These are phyloP conservation scores for Danionella cerebrum DNA, from an alignment of 2,113 vertebrate species.

Conservation along the genomic window DNA sequence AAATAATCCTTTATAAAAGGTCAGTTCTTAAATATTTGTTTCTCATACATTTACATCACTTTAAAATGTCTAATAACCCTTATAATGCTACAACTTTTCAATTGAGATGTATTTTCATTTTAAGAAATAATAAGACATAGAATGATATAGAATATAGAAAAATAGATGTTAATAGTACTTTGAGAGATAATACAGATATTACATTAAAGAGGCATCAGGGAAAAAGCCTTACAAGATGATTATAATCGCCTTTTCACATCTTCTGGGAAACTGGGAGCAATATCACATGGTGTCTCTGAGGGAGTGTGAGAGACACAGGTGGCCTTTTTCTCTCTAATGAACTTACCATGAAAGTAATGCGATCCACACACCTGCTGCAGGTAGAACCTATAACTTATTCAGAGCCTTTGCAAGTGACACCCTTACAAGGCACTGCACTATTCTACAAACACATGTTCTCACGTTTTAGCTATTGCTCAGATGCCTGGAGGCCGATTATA, in stretches of 20 bases:
- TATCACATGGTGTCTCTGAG: neutral
- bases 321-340: slow-evolving; percentile 60
- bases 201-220: no score
- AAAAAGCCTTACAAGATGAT: neutral
- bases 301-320: slow-evolving; percentile 55
- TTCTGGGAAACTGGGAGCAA: neutral
- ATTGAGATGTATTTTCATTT: no score
- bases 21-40: no score
- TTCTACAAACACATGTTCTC: slow-evolving; percentile 44
- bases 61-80: no score
- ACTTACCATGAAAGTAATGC: slow-evolving; percentile 53
- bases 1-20: no score
- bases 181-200: no score
- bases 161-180: no score
- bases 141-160: no score
- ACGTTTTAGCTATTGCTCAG: slow-evolving; percentile 49
- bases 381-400: slow-evolving; percentile 61
- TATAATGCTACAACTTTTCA: no score
- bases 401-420: slow-evolving; percentile 46
- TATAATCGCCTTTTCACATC: neutral
- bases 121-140: no score
- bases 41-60: no score
- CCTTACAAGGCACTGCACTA: slow-evolving; percentile 21
- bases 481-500: slow-evolving; percentile 33
- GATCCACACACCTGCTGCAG: slow-evolving; percentile 61